phyloP scores from a whole-genome alignment of 2,797 vertebrate genomes.

The Diglossa cyanea region DNA sequence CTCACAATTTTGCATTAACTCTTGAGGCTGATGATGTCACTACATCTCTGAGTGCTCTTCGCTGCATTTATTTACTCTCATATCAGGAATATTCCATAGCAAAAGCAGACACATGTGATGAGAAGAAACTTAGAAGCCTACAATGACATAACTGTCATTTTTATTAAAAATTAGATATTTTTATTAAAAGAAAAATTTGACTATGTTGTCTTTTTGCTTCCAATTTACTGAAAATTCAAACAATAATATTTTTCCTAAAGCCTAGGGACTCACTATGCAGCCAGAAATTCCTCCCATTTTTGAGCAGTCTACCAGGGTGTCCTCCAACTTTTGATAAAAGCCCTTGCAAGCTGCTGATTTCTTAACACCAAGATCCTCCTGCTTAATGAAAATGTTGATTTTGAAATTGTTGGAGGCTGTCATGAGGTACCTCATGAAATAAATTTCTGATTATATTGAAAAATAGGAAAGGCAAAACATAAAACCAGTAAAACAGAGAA shows the following conservation, averaged over 20 bases:
- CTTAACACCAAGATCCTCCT: neutral
- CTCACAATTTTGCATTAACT: neutral
- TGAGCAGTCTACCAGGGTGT: neutral
- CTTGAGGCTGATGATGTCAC: neutral
- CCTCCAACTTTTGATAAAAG: neutral
- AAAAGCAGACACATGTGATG: neutral
- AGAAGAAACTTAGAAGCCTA: neutral
- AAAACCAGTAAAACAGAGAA: neutral
- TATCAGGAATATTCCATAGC: neutral
- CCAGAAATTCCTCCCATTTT: conserved; percentile 21
- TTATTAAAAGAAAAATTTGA: neutral
- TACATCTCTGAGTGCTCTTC: neutral
- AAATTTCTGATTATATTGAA: neutral
- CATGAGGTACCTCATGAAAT: neutral
- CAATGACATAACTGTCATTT: neutral
- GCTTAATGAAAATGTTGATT: conserved; percentile 16
- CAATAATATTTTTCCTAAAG: conserved; percentile 32
- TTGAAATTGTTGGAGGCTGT: neutral
- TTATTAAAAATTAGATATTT: neutral
- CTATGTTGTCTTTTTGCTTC: neutral
- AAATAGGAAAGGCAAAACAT: neutral
- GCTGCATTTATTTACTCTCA: neutral
- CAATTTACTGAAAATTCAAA: neutral
- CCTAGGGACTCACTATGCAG: neutral
- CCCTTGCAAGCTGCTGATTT: neutral